phyloP scores from a whole-genome alignment of 2,797 vertebrate genomes.

The Kryptopterus vitreolus region DNA sequence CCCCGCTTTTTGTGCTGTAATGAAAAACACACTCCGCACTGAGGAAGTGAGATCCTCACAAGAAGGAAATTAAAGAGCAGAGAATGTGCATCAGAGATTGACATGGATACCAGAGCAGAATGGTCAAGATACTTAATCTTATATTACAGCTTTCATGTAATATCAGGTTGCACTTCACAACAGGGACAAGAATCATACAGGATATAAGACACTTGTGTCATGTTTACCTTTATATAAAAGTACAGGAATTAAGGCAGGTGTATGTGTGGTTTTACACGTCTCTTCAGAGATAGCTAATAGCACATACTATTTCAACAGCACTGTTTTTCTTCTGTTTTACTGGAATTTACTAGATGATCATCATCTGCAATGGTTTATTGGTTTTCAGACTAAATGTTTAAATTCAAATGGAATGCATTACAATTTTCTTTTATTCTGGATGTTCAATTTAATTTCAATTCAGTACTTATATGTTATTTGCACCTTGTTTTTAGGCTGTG shows the following conservation, averaged over 20 bases:
- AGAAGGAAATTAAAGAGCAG: conserved; percentile 12
- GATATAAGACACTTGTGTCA: background rate
- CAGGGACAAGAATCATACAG: background rate
- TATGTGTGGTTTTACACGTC: background rate
- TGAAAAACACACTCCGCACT: conserved; percentile 35
- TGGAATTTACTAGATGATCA: no score
- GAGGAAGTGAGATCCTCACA: background rate
- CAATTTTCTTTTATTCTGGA: background rate
- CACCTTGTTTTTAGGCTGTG: background rate
- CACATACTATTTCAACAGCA: no score
- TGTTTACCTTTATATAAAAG: background rate
- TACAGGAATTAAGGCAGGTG: background rate
- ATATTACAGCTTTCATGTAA: background rate
- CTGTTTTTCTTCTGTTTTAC: no score
- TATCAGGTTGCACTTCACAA: no score
- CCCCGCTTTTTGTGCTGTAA: conserved; percentile 28
- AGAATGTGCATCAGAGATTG: conserved; percentile 6
- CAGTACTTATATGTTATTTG: no score
- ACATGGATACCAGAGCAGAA: conserved; percentile 10
- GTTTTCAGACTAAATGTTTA: no score
- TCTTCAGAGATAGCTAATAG: no score
- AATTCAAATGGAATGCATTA: no score
- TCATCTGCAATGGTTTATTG: no score
- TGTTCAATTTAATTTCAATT: background rate
- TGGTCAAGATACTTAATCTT: conserved; percentile 4